Evolutionary conservation across 1,140 invertebrate genomes (phyloP).

Genomic region (Drosophila malerkotliana): DNA sequence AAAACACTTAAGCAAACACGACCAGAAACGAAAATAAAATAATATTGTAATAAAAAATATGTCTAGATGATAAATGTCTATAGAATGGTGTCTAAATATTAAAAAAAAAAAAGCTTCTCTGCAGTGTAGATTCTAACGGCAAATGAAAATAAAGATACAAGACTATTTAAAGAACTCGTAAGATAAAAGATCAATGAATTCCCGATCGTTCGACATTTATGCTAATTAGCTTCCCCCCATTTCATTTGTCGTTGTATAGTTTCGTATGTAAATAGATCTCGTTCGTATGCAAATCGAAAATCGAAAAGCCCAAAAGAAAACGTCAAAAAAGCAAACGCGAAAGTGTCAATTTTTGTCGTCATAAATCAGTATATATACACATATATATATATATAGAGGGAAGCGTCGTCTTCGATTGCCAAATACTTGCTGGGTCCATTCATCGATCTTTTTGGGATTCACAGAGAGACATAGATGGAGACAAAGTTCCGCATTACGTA

Average conservation of each 20-base stretch:
- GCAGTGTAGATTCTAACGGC: too few relatives aligned
- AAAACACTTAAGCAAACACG: conserved; percentile 34
- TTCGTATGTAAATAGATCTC: conserved; percentile 26
- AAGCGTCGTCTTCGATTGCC: conserved; percentile 11
- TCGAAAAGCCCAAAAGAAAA: conserved; percentile 2
- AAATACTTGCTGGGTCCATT: conserved; percentile 21
- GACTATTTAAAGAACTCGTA: conserved; percentile 7
- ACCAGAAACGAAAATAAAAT: conserved; percentile 19
- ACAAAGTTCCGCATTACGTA: background rate
- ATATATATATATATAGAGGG: background rate
- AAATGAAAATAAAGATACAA: conserved; percentile 12
- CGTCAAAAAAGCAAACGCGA: conserved; percentile 30
- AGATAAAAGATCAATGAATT: conserved; percentile 41
- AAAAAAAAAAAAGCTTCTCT: conserved; percentile 1
- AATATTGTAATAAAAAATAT: conserved; percentile 53
- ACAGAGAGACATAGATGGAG: background rate
- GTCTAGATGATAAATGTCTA: background rate
- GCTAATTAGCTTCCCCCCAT: conserved; percentile 40
- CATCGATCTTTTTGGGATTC: conserved; percentile 30
- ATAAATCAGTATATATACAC: conserved; percentile 30
- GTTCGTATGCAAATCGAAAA: conserved; percentile 29
- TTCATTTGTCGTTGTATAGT: conserved; percentile 20
- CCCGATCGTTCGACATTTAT: conserved; percentile 26
- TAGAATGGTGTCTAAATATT: background rate
- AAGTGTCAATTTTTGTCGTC: conserved; percentile 46